A percentile compares a stretch with the other conserved stretches of the same genome.
Evolutionary conservation across 2,113 vertebrate species (phyloP).

Genomic region (Pyxicephalus adspersus): DNA sequence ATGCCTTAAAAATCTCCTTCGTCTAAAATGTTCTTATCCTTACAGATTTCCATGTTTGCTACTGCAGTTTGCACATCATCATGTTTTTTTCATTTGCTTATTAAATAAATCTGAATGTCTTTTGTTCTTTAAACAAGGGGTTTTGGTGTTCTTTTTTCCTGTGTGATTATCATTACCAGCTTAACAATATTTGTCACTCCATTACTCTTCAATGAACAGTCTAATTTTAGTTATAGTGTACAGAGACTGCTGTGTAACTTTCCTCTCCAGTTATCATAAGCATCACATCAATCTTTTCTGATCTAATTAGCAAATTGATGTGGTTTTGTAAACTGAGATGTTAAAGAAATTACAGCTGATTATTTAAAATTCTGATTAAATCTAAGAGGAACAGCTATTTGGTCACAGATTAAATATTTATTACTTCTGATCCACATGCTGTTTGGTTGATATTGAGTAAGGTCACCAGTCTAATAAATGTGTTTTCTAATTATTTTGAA

Average conservation of each 20-base stretch:
- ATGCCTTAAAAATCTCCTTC: too few relatives aligned
- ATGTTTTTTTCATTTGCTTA: too few relatives aligned
- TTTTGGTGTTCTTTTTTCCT: conserved; percentile 2
- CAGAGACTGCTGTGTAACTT: conserved; percentile 7
- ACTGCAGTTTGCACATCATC: too few relatives aligned
- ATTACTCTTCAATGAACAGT: conserved; percentile 46
- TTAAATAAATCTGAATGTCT: too few relatives aligned
- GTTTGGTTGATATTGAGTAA: conserved; percentile 10
- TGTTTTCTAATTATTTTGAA: neutral
- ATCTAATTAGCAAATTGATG: conserved; percentile 51
- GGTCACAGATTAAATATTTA: conserved; percentile 26
- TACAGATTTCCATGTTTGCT: too few relatives aligned
- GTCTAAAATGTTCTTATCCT: too few relatives aligned
- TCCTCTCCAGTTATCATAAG: conserved; percentile 44
- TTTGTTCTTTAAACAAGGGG: neutral
- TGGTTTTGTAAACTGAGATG: conserved; percentile 32
- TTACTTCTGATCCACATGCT: neutral
- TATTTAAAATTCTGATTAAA: conserved; percentile 40
- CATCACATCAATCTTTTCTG: conserved; percentile 38
- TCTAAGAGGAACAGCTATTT: conserved; percentile 12
- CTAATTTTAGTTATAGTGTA: conserved; percentile 7
- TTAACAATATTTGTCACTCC: conserved; percentile 40
- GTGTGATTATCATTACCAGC: conserved; percentile 42
- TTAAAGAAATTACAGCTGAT: conserved; percentile 33
- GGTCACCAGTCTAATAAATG: neutral